Evolutionary conservation across 2,888 invertebrate genomes (phyloP).

Genomic region (Limnephilus lunatus): DNA sequence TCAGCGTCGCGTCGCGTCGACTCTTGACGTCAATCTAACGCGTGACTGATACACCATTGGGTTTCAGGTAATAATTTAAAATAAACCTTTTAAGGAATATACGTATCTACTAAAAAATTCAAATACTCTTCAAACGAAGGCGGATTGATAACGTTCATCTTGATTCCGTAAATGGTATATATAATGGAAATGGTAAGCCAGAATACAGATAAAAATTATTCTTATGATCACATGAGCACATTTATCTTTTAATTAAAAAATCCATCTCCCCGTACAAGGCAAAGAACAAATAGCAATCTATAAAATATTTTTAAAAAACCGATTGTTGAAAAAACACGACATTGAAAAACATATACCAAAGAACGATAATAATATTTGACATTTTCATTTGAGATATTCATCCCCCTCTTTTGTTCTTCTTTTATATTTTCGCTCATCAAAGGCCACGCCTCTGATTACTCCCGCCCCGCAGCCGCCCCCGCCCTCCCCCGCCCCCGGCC

Average conservation of each 20-base stretch:
- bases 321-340: not conserved
- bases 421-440: conserved; percentile 51
- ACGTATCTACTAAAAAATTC: not conserved
- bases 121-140: not conserved
- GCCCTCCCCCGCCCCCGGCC: not conserved
- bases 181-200: not conserved
- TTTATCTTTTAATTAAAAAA: not conserved
- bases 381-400: conserved; percentile 52
- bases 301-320: not conserved
- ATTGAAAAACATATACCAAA: not conserved
- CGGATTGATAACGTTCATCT: not conserved
- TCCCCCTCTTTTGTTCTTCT: conserved; percentile 42
- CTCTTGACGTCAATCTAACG: not conserved
- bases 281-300: not conserved
- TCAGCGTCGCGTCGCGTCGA: not conserved
- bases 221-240: not conserved
- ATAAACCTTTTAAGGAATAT: not conserved
- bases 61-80: not conserved
- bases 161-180: not conserved
- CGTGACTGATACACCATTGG: not conserved
- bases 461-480: conserved; percentile 14
- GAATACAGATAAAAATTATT: not conserved
- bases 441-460: conserved; percentile 54
- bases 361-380: conserved; percentile 39
- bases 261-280: not conserved